A percentile compares a stretch with the other conserved stretches of the same genome.
Conservation (phyloP, 2,113 vertebrate genomes). For the Talpa occidentalis region DNA sequence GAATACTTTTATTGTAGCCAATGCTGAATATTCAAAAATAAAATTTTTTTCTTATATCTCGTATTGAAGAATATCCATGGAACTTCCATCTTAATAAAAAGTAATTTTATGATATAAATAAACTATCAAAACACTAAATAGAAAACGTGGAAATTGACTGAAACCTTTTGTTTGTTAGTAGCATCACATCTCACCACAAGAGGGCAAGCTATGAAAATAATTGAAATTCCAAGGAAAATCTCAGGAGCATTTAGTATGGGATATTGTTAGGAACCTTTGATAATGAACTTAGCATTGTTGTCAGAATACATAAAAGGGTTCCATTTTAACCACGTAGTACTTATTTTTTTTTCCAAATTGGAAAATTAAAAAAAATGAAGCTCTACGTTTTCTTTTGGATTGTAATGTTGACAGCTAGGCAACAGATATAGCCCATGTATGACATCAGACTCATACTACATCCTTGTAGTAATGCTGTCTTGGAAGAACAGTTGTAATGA, state of each 20-base stretch:
- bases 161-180: background rate
- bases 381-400: background rate
- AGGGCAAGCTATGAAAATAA: constrained; percentile 66
- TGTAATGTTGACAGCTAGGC: background rate
- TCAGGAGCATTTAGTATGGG: background rate
- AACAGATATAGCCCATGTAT: background rate
- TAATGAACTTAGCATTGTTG: background rate
- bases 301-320: background rate
- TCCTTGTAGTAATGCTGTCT: background rate
- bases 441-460: background rate
- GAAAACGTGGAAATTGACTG: background rate
- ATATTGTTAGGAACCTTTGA: background rate
- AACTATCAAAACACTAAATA: background rate
- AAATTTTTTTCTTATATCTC: background rate
- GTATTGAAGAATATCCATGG: background rate
- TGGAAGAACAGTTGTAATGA: background rate
- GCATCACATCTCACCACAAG: constrained; percentile 58
- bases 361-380: background rate
- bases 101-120: constrained; percentile 40
- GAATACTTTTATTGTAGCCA: background rate
- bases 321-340: background rate
- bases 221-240: background rate
- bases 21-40: background rate
- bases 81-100: background rate
- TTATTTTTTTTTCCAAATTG: background rate